A percentile compares a stretch with the other conserved stretches of the same genome.
Conservation (phyloP, 2,797 vertebrate species). For the Taenioides sp. region DNA sequence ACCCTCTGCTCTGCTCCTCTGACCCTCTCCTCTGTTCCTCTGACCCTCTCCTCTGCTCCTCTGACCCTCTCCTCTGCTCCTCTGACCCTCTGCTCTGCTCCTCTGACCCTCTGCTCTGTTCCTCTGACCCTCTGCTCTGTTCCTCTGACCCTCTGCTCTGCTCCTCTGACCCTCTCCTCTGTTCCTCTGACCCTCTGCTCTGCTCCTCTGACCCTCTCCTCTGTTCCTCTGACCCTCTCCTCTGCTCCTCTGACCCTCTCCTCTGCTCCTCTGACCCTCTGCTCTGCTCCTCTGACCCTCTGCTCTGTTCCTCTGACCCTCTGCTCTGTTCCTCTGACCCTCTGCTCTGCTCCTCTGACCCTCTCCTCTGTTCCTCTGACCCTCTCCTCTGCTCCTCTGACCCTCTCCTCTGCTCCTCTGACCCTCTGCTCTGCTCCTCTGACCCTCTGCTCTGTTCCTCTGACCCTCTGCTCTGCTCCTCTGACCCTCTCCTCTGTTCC, state of each 20-base stretch:
- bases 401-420: not conserved
- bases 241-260: not conserved
- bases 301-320: too few relatives aligned
- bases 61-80: too few relatives aligned
- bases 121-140: too few relatives aligned
- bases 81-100: too few relatives aligned
- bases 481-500: not conserved
- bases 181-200: not conserved
- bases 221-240: not conserved
- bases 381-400: not conserved
- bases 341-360: not conserved
- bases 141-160: not conserved
- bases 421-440: too few relatives aligned
- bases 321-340: too few relatives aligned
- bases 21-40: too few relatives aligned
- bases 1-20: too few relatives aligned
- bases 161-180: not conserved
- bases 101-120: not conserved
- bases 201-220: not conserved
- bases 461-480: not conserved
- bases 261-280: too few relatives aligned
- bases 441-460: too few relatives aligned
- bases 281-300: not conserved
- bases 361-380: not conserved
- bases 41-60: too few relatives aligned